Evolutionary conservation across 2,888 invertebrate species (phyloP).

Genomic region (Philonicus albiceps): DNA sequence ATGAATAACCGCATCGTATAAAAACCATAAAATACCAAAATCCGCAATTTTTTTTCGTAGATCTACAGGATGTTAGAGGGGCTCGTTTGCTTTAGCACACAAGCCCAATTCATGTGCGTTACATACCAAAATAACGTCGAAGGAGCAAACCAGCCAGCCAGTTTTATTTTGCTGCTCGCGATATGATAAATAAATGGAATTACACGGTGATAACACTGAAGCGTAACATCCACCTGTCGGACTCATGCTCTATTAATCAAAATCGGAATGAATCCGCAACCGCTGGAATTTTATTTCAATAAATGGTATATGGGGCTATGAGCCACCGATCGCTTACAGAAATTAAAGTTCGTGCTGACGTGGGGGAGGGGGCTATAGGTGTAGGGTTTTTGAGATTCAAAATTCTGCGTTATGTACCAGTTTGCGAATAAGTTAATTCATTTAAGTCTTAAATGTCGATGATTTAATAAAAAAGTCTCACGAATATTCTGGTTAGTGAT

Average conservation of each 20-base stretch:
- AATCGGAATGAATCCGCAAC: neutral
- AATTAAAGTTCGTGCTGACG: neutral
- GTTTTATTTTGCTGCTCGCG: neutral
- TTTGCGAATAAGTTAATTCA: neutral
- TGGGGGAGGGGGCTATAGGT: neutral
- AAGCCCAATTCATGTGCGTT: neutral
- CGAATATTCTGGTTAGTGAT: neutral
- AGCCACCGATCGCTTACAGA: neutral
- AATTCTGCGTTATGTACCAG: neutral
- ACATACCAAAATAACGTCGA: neutral
- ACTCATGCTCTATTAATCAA: constrained; percentile 26
- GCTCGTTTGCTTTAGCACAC: neutral
- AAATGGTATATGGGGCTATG: neutral
- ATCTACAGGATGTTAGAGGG: neutral
- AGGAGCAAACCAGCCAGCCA: neutral
- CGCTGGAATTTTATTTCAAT: neutral
- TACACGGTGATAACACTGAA: constrained; percentile 8
- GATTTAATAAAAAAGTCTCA: neutral
- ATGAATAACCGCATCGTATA: neutral
- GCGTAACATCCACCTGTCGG: neutral
- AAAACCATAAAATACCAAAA: neutral
- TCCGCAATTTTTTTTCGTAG: neutral
- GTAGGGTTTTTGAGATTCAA: neutral
- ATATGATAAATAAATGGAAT: constrained; percentile 10
- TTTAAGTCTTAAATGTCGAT: neutral